Evolutionary conservation across 2,888 invertebrate species (phyloP), one percentile per base, ranked within the genome.

Genomic region (Eupithecia inturbata): DNA sequence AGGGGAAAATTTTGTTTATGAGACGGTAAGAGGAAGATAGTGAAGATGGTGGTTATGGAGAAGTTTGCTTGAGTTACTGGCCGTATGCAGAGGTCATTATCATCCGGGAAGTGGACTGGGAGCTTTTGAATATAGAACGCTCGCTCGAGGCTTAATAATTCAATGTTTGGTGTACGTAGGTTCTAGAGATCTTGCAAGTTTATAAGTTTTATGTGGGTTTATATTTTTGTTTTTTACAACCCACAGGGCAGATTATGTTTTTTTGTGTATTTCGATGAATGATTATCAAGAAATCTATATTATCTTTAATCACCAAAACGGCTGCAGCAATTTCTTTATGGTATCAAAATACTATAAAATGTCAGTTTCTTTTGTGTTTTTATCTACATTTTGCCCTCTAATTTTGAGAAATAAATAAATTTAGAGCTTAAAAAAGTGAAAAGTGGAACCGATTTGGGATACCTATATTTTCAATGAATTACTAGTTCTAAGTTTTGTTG

Each of bases 1-100:
- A 79, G 62, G 60, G 64, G 41, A 7, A 22, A 60, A 12, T 19
- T 36, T 4, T 67, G 71, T 76, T 64, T 33, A 16, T 39, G 36
- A 10, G 10, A 9, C 41, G 41, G 75, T 26, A 76, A 62, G 76
- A 49, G 74, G 75, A 76, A 62, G 82, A 86, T 82, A 84, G 73
- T 68, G 85, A 83, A 83, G 79, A n/a, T n/a, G n/a, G n/a, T n/a
- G n/a, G n/a, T n/a, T 78, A 85, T 82, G 87, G 80, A 83, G 88
- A 89, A 91, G 90, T 91, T 92, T 91, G 87, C 85, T 83, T 86
- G 87, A 90, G 89, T 90, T 89, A 91, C 90, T 91, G 89, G 88
- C 89, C 89, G 82, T 87, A 87, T 86, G 86, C 84, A 86, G 84
- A 83, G 88, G 90, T 90, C 89, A 89, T 92, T 91, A 89, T 89